A percentile compares a stretch with the other conserved stretches of the same genome.
Evolutionary conservation across 2,797 vertebrate genomes (phyloP).

Genomic region (Cynopterus sphinx): DNA sequence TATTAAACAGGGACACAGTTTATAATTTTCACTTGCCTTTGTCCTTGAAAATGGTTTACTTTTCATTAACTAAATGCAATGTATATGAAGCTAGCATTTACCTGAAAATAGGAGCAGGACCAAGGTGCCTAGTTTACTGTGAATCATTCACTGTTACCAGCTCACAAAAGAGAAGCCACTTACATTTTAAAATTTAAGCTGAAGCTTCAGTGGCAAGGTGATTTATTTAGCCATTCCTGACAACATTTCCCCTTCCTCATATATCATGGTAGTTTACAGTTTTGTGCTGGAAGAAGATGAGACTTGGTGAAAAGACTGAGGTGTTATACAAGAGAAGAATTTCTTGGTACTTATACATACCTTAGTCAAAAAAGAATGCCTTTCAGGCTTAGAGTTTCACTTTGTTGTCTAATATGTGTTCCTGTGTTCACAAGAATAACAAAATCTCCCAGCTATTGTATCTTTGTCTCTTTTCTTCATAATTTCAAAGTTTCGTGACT

Average conservation of each 20-base stretch:
- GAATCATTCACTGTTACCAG: neutral
- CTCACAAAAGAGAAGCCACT: neutral
- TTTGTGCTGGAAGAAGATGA: neutral
- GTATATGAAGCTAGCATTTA: constrained; percentile 58
- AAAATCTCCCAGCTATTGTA: neutral
- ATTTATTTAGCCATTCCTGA: neutral
- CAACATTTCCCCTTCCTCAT: neutral
- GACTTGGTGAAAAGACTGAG: neutral
- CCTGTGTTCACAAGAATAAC: neutral
- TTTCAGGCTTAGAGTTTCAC: neutral
- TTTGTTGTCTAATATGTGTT: neutral
- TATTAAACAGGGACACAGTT: neutral
- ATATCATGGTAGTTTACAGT: neutral
- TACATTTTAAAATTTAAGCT: neutral
- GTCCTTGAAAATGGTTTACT: constrained; percentile 49
- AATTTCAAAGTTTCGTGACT: neutral
- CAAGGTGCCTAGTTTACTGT: neutral
- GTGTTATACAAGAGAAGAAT: neutral
- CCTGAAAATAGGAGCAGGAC: constrained; percentile 16
- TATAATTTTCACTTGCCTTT: neutral
- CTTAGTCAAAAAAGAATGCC: neutral
- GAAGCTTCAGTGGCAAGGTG: neutral
- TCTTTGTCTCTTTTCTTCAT: neutral
- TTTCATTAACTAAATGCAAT: constrained; percentile 50
- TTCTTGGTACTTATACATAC: neutral